Evolutionary conservation across 1,140 invertebrate species (phyloP), one percentile per base, ranked within the genome.

Genomic region (Drosophila quadrilineata): DNA sequence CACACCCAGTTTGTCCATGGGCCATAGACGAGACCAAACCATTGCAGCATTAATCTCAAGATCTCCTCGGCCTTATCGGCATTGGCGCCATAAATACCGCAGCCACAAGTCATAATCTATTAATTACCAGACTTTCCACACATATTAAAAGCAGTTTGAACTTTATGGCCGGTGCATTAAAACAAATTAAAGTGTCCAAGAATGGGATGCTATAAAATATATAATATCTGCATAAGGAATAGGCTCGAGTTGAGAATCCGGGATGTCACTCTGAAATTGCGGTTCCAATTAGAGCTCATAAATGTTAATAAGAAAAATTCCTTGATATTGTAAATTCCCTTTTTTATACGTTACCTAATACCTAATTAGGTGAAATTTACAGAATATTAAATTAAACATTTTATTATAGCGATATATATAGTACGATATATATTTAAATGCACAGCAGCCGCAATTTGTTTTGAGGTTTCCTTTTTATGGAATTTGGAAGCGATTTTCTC

Each of bases 61-160:
- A 84, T 82, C 79, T 80, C n/a, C n/a, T n/a, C 26, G 26, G 58
- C 26, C 54, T 82, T 71, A 84, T 82, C 77, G 59, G 57, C 70
- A 63, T 71, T 77, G 79, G 70, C 77, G 77, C 79, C 77, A 70
- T 82, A 77, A 82, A 77, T 77, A 77, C 65, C 79, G 52, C 46
- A 73, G 64, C 5, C 65, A n/a, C n/a, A 35, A 84, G 53, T 77
- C 77, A 82, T 82, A 82, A 84, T 82, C 82, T 84, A 82, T 85
- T 84, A 82, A 84, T 82, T 82, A 85, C 65, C 45, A 21, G 59
- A 84, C 77, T 82, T 74, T 82, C 77, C 79, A 84, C 77, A 85
- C 79, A 67, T 84, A 62, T 85, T 85, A 63, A 68, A 63, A 59
- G 50, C 48, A 53, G 73, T 48, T 53, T 70, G 63, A 45, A 52